These are phyloP conservation scores for Chelonia mydas DNA, from an alignment of 2,797 vertebrate genomes.

Conservation along the genomic window DNA sequence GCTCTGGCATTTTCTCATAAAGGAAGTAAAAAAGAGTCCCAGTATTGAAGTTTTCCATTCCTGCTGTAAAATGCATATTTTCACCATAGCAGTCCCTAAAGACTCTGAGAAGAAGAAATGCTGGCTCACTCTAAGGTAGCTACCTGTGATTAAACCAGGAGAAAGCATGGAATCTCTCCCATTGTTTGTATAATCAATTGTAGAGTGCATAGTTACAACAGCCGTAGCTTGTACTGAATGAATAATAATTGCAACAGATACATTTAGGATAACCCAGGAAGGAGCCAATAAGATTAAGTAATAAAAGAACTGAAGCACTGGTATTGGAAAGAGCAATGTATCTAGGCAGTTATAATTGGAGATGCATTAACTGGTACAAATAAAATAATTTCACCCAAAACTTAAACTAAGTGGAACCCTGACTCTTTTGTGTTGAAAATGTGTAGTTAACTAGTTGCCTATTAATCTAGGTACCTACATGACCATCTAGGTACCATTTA, in stretches of 20 bases:
- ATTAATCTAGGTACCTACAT: background rate
- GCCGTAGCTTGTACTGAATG: background rate
- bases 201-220: background rate
- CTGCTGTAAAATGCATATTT: background rate
- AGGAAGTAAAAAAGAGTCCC: accelerated
- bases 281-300: background rate
- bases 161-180: background rate
- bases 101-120: background rate
- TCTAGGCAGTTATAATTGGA: background rate
- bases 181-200: background rate
- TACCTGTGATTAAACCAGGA: background rate
- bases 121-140: too few species aligned
- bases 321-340: background rate
- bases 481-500: background rate
- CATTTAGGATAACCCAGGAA: background rate
- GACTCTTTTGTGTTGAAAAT: background rate
- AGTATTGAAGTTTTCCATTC: background rate
- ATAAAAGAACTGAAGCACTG: background rate
- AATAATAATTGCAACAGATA: background rate
- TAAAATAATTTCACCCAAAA: background rate
- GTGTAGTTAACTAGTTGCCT: background rate
- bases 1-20: background rate
- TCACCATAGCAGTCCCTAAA: background rate
- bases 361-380: background rate
- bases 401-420: background rate